A percentile compares a stretch with the other conserved stretches of the same genome.
phyloP scores from a whole-genome alignment of 2,797 vertebrate species.

The Melopsittacus undulatus region DNA sequence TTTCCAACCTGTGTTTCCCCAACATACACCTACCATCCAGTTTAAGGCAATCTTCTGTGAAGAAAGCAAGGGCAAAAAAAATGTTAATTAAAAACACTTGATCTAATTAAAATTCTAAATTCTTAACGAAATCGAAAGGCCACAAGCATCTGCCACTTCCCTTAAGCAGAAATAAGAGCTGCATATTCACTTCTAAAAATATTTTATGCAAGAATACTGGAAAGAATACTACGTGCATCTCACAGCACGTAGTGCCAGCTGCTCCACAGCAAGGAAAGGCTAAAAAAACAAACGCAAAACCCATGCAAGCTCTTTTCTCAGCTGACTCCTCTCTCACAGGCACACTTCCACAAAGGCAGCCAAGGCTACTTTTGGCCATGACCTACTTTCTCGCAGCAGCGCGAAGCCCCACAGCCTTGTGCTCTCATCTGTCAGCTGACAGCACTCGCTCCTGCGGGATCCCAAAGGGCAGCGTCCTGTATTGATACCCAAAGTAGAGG shows the following conservation, averaged over 20 bases:
- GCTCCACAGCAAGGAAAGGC: conserved; percentile 36
- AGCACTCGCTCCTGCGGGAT: neutral
- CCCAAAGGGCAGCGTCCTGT: neutral
- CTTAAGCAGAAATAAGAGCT: conserved; percentile 8
- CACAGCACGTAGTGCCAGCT: conserved; percentile 17
- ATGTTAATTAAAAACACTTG: neutral
- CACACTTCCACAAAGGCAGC: conserved; percentile 11
- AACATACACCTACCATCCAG: neutral
- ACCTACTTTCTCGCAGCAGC: conserved; percentile 47
- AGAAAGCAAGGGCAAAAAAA: neutral
- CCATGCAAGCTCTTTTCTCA: neutral
- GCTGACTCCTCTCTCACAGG: neutral
- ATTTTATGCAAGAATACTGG: conserved; percentile 37
- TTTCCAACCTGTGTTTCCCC: neutral
- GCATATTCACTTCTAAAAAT: conserved; percentile 36
- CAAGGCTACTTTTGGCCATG: conserved; percentile 56
- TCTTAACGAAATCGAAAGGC: conserved; percentile 7
- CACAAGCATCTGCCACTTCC: neutral
- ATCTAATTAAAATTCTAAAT: conserved; percentile 26
- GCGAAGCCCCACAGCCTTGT: neutral
- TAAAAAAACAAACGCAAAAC: neutral
- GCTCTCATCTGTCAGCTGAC: neutral
- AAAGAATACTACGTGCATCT: conserved; percentile 24
- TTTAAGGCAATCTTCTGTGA: neutral
- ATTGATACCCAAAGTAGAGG: neutral